Conservation (phyloP, 2,888 invertebrate species). For the Microctonus aethiopoides region DNA sequence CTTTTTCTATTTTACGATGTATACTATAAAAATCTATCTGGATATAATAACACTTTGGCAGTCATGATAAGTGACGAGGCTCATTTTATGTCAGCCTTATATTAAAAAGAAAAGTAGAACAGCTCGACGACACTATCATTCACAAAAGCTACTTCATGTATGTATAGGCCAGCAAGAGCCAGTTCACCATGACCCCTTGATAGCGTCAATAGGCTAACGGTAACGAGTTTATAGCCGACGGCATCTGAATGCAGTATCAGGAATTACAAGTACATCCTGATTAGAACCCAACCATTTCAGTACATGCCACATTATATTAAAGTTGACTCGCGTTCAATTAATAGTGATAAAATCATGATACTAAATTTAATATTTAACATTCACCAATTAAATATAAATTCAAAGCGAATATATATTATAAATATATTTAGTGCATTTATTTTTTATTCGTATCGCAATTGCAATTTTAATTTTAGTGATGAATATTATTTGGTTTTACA, state of each 20-base stretch:
- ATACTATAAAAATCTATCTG: conserved; percentile 16
- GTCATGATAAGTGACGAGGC: conserved; percentile 6
- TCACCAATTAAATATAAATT: background rate
- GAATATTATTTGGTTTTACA: too few relatives aligned
- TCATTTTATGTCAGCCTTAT: background rate
- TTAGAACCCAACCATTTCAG: conserved; percentile 18
- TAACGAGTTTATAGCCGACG: conserved; percentile 37
- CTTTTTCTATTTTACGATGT: conserved; percentile 13
- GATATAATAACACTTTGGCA: background rate
- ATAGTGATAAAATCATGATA: background rate
- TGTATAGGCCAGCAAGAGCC: conserved; percentile 5
- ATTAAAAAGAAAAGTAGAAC: background rate
- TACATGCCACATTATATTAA: background rate
- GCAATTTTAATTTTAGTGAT: too few relatives aligned
- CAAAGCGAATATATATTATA: too few relatives aligned
- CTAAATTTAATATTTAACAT: background rate
- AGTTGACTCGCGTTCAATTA: background rate
- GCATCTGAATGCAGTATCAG: conserved; percentile 26
- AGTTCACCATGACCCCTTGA: conserved; percentile 14
- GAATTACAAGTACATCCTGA: background rate
- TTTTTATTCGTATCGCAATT: too few relatives aligned
- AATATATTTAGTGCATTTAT: too few relatives aligned
- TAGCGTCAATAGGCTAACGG: conserved; percentile 17
- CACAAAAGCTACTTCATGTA: background rate
- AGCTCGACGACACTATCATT: conserved; percentile 3